Base-by-base conservation (phyloP, 2,888 invertebrate genomes). In the Trichogramma evanescens region DNA sequence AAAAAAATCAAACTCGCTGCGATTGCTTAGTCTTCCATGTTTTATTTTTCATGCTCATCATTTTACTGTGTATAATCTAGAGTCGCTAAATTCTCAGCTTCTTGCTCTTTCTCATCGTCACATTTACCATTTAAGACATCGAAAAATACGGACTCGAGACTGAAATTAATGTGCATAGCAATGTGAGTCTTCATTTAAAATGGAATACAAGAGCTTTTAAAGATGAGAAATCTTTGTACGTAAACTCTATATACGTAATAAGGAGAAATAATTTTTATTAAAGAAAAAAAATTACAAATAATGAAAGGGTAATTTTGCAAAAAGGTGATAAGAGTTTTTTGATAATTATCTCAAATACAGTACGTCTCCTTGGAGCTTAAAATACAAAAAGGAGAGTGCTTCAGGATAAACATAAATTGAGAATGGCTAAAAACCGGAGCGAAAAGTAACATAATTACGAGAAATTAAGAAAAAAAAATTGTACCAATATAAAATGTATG, bases 381-480 rank as follows among this genome's bases (percentile, higher is more conserved):
- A 56, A 42, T 38, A 40, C 26, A 26, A 26, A 26, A 2, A 26
- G 26, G 26, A 26, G 13, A 57, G 7, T 45, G 9, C 54, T n/a
- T 43, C 9, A 45, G n/a, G 6, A 57, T 51, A 54, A 48, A 26
- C 2, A 10, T 45, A 51, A 54, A 54, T 58, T 26, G 50, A 59
- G 55, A 64, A 63, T 41, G 52, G 56, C 56, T 61, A 63, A 61
- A 64, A 62, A 65, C 65, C 61, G 64, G 63, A 62, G 64, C 54
- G 56, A 52, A 63, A 64, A 67, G 67, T 64, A 67, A 66, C 63
- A 65, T 65, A 66, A 62, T 60, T 48, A 54, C 42, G 50, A 56
- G 51, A 63, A 66, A 62, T 60, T 48, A 54, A 43, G 50, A 56
- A 52, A 63, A 59, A 61, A 61, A 60, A 67, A 62, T 61, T 63